Evolutionary conservation across 2,888 invertebrate genomes (phyloP), one percentile per base, ranked within the genome.

Genomic region (Nomada goodeniana): DNA sequence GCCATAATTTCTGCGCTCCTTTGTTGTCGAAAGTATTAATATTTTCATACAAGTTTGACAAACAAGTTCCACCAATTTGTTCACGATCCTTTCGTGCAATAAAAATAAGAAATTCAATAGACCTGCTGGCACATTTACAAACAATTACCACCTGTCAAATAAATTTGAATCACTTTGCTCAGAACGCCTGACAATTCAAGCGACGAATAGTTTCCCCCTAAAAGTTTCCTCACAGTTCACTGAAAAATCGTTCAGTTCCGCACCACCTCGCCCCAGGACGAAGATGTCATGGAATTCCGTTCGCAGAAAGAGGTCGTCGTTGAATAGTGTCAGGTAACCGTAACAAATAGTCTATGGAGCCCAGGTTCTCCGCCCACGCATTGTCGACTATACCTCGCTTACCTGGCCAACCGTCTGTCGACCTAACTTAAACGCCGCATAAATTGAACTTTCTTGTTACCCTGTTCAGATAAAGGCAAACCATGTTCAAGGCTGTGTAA

Each of bases 371-470:
- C 83, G 70, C 67, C 76, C 64, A 81, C 81, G 60, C 42, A 13
- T 42, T 42, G 26, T 60, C 29, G 44, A 13, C 42, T 57, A 52
- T 57, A 64, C 23, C 70, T 80, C 57, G 70, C 68, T 78, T 80
- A 79, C 69, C 81, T 77, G 74, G 71, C 75, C 72, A 78, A 75
- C 78, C 77, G 77, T 60, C 80, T 50, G 75, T 78, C 83, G 64
- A 61, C 78, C 76, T 52, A 81, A 75, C 72, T 79, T 77, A 80
- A 80, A 72, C 84, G 67, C 82, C 29, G 57, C 80, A 74, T 59
- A 74, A 82, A 42, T 60, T 65, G 44, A 64, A 53, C 73, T 80
- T 42, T 68, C 73, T 73, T 79, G 57, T 73, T 59, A 60, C 81
- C 29, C 52, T 29, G 68, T 26, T 29, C 59, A 7, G 57, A 65